A percentile compares a stretch with the other conserved stretches of the same genome.
Conservation (phyloP, 1,140 invertebrate genomes). For the Drosophila santomea region DNA sequence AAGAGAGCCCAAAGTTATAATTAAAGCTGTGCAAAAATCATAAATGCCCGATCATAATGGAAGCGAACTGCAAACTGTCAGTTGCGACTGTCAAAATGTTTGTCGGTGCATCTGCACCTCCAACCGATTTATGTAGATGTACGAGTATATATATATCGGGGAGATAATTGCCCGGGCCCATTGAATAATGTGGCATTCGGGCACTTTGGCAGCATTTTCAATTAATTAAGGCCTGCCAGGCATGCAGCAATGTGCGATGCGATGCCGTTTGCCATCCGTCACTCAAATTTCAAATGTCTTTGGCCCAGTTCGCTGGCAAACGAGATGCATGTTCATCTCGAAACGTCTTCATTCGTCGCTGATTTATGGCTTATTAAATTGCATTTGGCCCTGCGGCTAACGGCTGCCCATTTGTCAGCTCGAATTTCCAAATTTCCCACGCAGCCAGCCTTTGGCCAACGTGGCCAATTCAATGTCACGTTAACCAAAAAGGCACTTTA, state of each 20-base stretch:
- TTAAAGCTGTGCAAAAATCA: slow-evolving; percentile 57
- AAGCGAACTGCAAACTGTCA: slow-evolving; percentile 24
- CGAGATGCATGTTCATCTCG: slow-evolving; percentile 23
- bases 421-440: slow-evolving; percentile 36
- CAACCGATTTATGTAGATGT: slow-evolving; percentile 5
- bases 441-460: neutral
- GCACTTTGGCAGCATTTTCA: slow-evolving; percentile 55
- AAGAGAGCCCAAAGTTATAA: slow-evolving; percentile 47
- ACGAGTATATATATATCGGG: slow-evolving; percentile 14
- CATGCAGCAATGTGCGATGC: slow-evolving; percentile 13
- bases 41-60: slow-evolving; percentile 4
- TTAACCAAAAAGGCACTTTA: slow-evolving; percentile 21
- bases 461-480: slow-evolving; percentile 50
- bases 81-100: slow-evolving; percentile 31
- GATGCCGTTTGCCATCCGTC: slow-evolving; percentile 42
- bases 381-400: slow-evolving; percentile 42
- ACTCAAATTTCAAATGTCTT: slow-evolving; percentile 54
- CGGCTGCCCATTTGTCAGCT: slow-evolving; percentile 28
- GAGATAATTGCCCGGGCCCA: slow-evolving; percentile 37
- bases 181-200: slow-evolving; percentile 45
- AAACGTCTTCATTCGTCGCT: slow-evolving; percentile 52
- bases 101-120: slow-evolving; percentile 18
- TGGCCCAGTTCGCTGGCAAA: slow-evolving; percentile 30
- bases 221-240: slow-evolving; percentile 38
- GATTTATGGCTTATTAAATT: slow-evolving; percentile 71